Conservation (phyloP, 1,140 invertebrate genomes). For the Leptoteleia sp. region DNA sequence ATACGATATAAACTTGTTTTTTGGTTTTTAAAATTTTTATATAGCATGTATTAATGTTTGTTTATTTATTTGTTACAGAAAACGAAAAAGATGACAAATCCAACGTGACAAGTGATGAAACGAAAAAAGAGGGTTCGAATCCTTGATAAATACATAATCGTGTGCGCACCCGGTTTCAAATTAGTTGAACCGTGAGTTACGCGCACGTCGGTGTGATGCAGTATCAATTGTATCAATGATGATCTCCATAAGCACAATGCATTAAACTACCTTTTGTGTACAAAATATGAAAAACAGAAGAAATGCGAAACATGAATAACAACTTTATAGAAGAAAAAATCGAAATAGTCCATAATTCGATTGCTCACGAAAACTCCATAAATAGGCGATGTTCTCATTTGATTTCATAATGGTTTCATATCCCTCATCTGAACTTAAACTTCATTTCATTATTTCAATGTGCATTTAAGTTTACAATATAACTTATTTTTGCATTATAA, state of each 20-base stretch:
- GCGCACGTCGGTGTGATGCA: constrained; percentile 19
- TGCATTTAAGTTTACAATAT: constrained; percentile 13
- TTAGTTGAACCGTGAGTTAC: constrained; percentile 31
- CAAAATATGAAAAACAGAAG: constrained; percentile 11
- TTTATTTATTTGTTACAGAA: constrained; percentile 78
- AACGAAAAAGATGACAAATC: constrained; percentile 85
- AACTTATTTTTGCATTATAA: too few relatives aligned
- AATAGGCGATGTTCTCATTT: not conserved
- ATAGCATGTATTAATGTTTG: too few relatives aligned
- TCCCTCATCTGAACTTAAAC: constrained; percentile 13
- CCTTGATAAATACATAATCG: constrained; percentile 73
- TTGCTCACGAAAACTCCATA: not conserved
- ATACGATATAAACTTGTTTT: too few relatives aligned
- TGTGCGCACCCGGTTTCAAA: constrained; percentile 16
- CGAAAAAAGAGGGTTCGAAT: constrained; percentile 83
- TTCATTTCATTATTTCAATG: constrained; percentile 3
- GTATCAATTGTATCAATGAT: constrained; percentile 27
- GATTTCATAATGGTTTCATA: constrained; percentile 25
- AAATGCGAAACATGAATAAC: constrained; percentile 13
- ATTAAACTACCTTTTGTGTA: constrained; percentile 29
- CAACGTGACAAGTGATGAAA: constrained; percentile 83
- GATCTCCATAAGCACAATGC: constrained; percentile 33
- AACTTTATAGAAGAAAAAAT: constrained; percentile 2
- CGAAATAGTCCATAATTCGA: constrained; percentile 2
- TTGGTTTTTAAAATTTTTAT: too few relatives aligned